Percentiles rank a stretch among this genome's conserved stretches.
phyloP scores from a whole-genome alignment of 2,888 invertebrate species.

The Sepiola atlantica region DNA sequence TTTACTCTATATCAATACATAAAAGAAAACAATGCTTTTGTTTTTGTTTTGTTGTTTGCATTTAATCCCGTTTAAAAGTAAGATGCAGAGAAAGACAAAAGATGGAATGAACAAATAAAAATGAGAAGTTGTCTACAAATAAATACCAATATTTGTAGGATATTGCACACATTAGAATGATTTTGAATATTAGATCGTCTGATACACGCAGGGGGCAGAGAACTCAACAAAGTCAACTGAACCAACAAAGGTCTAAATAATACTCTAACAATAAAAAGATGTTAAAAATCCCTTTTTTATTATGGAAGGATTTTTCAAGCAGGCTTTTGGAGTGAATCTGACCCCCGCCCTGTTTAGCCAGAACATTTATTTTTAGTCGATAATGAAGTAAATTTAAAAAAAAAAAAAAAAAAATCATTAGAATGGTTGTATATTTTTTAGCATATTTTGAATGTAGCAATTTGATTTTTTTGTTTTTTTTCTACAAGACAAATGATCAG shows the following conservation, averaged over 20 bases:
- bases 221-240: not conserved
- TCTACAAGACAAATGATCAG: not conserved
- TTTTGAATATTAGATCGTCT: not conserved
- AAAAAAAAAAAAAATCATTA: not conserved
- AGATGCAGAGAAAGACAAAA: not conserved
- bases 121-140: not conserved
- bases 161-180: not conserved
- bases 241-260: not conserved
- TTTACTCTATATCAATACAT: not conserved
- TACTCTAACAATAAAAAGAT: not conserved
- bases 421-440: not conserved
- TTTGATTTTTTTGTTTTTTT: not conserved
- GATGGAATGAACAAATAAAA: not conserved
- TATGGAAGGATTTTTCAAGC: not conserved
- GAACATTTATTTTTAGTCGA: too few relatives aligned
- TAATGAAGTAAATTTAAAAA: too few relatives aligned
- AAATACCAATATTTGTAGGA: not conserved
- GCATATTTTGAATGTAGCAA: not conserved
- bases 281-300: not conserved
- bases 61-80: not conserved
- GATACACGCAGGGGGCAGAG: not conserved
- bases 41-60: not conserved
- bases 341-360: too few relatives aligned
- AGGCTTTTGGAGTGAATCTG: too few relatives aligned
- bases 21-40: not conserved